Base-by-base conservation (phyloP, 2,797 vertebrate genomes). In the Phataginus tricuspis region DNA sequence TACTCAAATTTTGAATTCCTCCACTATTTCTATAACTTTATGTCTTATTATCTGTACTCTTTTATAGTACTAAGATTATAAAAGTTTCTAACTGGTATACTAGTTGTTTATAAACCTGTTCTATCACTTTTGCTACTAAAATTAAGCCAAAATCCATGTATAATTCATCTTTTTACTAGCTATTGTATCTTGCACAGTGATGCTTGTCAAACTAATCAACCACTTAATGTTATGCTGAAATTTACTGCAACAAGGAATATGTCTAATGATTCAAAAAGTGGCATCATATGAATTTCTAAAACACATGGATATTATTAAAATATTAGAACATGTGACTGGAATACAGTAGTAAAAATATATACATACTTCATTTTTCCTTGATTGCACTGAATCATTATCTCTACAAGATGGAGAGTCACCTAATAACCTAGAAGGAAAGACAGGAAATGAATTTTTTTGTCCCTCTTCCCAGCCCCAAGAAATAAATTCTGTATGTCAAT, bases 301-400 rank as follows among this genome's bases (percentile, higher is more conserved):
- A 59, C 18, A 55, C 6, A 93, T 49, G 39, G 31, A 59, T 94
- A 85, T 79, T 16, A 87, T 84, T n/a, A 92, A 93, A 96, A 97
- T 83, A 78, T 82, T 21, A 96, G 71, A 94, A 92, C 39, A 79
- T 42, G 1, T 8, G 27, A 79, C 42, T 97, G 57, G 87, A 75
- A 23, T 3, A 96, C 49, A 66, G 64, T 31, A 96, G 3, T 2
- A 91, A 96, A 96, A 96, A 96, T 92, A 85, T 49, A 86, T 85
- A 98, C 98, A 97, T 98, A 99, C 99, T 99, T 99, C 99, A 97
- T 98, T 98, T 98, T 98, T 99, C 97, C 98, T 98, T 96, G 98
- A 98, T 87, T 99, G 98, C 82, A 98, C 90, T 90, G 98, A 99
- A 92, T 99, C 99, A 80, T 99, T 99, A 98, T 99, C 98, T 98